These are phyloP conservation scores for Abrostola tripartita DNA, from an alignment of 2,888 invertebrate genomes.

Conservation along the genomic window DNA sequence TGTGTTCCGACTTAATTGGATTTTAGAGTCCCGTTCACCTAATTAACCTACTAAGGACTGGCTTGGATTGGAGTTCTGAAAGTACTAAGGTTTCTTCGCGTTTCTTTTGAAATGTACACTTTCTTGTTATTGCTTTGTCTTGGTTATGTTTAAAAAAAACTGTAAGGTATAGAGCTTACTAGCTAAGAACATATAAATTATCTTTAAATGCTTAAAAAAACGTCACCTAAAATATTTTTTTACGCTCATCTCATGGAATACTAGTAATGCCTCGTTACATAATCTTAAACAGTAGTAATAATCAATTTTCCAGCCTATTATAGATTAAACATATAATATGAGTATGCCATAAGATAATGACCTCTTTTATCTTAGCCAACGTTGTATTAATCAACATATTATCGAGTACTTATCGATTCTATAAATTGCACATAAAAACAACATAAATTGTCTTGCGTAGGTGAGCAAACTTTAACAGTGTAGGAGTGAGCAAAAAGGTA, in stretches of 20 bases:
- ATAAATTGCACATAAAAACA: slow-evolving; percentile 48
- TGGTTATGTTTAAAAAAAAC: neutral
- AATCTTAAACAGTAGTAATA: slow-evolving; percentile 15
- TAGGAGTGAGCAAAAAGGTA: slow-evolving; percentile 29
- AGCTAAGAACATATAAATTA: neutral
- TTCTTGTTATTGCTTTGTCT: no score
- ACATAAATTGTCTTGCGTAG: slow-evolving; percentile 44
- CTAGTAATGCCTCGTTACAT: no score
- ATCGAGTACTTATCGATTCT: slow-evolving; percentile 36
- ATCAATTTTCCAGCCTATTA: slow-evolving; percentile 32
- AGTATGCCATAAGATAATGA: slow-evolving; percentile 4
- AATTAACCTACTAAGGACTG: slow-evolving; percentile 37
- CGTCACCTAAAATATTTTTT: no score
- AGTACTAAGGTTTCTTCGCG: slow-evolving; percentile 20
- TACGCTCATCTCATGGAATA: no score
- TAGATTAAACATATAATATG: slow-evolving; percentile 1
- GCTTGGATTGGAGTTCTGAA: slow-evolving; percentile 11
- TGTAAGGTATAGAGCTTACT: neutral
- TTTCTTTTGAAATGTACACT: slow-evolving; percentile 2
- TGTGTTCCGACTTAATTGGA: slow-evolving; percentile 40
- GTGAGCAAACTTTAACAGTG: slow-evolving; percentile 27
- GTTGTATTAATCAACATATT: slow-evolving; percentile 24
- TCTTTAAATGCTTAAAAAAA: no score
- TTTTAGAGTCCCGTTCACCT: slow-evolving; percentile 41
- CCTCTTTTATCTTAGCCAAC: slow-evolving; percentile 20